Evolutionary conservation across 2,888 invertebrate species (phyloP).

Genomic region (Trypoxylon attenuatum): DNA sequence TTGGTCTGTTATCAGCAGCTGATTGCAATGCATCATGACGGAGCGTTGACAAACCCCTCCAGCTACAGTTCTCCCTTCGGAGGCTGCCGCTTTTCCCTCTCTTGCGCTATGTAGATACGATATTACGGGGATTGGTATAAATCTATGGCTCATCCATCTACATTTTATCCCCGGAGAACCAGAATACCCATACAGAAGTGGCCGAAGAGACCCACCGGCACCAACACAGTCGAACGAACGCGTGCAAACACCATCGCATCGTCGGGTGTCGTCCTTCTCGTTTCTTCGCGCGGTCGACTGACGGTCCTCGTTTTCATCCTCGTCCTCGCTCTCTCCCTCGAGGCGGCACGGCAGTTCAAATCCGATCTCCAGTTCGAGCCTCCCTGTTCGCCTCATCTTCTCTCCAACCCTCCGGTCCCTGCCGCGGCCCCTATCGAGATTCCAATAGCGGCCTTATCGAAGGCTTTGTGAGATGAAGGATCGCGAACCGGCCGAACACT

Average conservation of each 20-base stretch:
- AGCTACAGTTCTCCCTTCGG: slow-evolving; percentile 53
- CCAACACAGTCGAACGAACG: slow-evolving; percentile 35
- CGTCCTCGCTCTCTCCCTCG: slow-evolving; percentile 54
- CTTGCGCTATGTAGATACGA: slow-evolving; percentile 61
- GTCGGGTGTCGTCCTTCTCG: slow-evolving; percentile 41
- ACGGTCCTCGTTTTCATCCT: slow-evolving; percentile 16
- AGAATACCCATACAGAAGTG: slow-evolving; percentile 37
- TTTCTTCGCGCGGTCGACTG: slow-evolving; percentile 24
- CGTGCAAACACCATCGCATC: slow-evolving; percentile 38
- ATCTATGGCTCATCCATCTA: slow-evolving; percentile 73
- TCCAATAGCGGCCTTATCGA: slow-evolving; percentile 73
- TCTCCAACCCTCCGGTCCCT: slow-evolving; percentile 6
- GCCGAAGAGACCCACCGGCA: neutral
- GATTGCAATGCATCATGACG: slow-evolving; percentile 70
- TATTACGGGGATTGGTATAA: slow-evolving; percentile 72
- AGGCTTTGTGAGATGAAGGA: slow-evolving; percentile 73
- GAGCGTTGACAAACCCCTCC: slow-evolving; percentile 68
- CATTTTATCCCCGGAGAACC: slow-evolving; percentile 70
- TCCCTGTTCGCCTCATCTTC: neutral
- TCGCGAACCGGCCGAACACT: slow-evolving; percentile 66
- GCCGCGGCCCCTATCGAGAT: slow-evolving; percentile 69
- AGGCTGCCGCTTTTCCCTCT: slow-evolving; percentile 33
- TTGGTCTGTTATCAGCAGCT: slow-evolving; percentile 67
- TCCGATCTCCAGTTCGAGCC: slow-evolving; percentile 62
- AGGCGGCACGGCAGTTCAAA: slow-evolving; percentile 70